Evolutionary conservation across 2,888 invertebrate genomes (phyloP), one percentile per base, ranked within the genome.

Genomic region (Eurois occulta): DNA sequence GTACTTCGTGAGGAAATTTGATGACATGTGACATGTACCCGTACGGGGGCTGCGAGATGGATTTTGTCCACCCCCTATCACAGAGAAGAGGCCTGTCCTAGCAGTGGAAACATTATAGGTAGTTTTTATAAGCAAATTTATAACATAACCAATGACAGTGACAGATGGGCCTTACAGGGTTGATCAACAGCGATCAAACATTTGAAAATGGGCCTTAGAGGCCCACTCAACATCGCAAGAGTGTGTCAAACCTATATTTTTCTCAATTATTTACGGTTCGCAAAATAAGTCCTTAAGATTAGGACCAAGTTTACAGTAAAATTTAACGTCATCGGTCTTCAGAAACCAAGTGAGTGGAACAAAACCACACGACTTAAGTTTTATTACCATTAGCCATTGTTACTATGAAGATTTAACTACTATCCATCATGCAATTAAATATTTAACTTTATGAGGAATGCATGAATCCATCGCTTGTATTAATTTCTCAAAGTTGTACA

Each of bases 401-500:
- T 18, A 38, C 24, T 52, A 10, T 1, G 24, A 43, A 18, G 13
- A 69, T 77, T 28, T 77, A 70, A 62, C 24, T 52, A 62, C 0
- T 1, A 41, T 41, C 35, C 16, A 21, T 5, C n/a, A 32, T 78
- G 52, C 28, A 35, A 18, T 75, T 55, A 48, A 75, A 48, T 41
- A n/a, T 28, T 10, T 24, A 60, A 67, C 10, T 41, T 60, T 48
- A 69, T 35, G 71, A 32, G n/a, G 16, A 3, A 55, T 65, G 32
- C n/a, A 16, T 55, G 43, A 55, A 52, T 4, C 1, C 24, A 65
- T 76, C 3, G 2, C 35, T 32, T 24, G 41, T 5, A 52, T 35
- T 58, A 35, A 58, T 79, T 35, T 66, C 28, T 46, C n/a, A 38
- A 43, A 58, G 21, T 64, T 71, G 28, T 43, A 58, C 32, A 65